Evolutionary conservation across 2,888 invertebrate species (phyloP), one percentile per base, ranked within the genome.

Genomic region (Cybosia mesomella): DNA sequence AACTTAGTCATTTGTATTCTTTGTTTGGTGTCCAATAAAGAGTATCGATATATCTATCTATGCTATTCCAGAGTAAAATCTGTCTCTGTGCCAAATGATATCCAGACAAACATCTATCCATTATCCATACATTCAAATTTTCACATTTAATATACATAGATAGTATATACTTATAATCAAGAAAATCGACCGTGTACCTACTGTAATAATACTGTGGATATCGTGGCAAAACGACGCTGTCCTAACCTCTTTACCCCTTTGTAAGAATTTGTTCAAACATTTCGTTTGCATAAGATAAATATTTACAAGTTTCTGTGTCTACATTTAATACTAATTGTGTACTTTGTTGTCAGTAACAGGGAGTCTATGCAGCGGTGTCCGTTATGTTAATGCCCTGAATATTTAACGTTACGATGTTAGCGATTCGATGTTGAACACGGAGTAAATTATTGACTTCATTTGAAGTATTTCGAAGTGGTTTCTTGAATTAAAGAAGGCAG

Each of bases 261-360:
- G 39, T 58, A 66, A 74, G 66, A 75, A 75, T 75, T 79, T 80
- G 68, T 74, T 57, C 57, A 53, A 76, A 74, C 70, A 70, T 70
- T 72, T 71, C 65, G 74, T 81, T 79, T 73, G 68, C 78, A 79
- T 76, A 70, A 72, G 64, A 76, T 81, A 70, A 83, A 83, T 83
- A 84, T 85, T 84, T 78, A 83, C 77, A 76, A 81, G 76, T 77
- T 68, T 75, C 66, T 69, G 70, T 77, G 74, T 76, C 76, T 72
- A 77, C 76, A 76, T 73, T 84, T 80, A 80, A 80, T 76, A 82
- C 81, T 83, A 82, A 83, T 82, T 85, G 83, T 84, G 74, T 82
- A 76, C 76, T 81, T 81, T 79, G 81, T 77, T 74, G 66, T 68
- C 68, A 64, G 70, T 74, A 76, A 73, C 75, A 69, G 69, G 63